Base-by-base conservation (phyloP, 2,888 invertebrate genomes). In the Agrilus biguttatus region DNA sequence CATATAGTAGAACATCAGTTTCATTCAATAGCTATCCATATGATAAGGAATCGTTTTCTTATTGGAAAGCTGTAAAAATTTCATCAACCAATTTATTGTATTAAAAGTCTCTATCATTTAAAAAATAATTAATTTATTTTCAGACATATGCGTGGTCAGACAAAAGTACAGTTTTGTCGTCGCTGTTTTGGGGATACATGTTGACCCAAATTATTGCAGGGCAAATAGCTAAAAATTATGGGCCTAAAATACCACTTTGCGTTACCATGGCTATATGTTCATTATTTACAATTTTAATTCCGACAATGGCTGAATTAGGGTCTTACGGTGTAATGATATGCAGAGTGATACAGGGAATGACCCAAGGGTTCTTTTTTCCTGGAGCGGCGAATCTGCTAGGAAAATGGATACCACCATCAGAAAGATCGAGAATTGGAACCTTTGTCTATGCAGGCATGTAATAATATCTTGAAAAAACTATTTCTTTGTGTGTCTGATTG, bases 101-200 rank as follows among this genome's bases (percentile, higher is more conserved):
- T n/a, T n/a, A n/a, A n/a, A n/a, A n/a, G n/a, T n/a, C n/a, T n/a
- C n/a, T n/a, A n/a, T n/a, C n/a, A n/a, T n/a, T n/a, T n/a, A n/a
- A n/a, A n/a, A n/a, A n/a, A n/a, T n/a, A n/a, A n/a, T n/a, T n/a
- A n/a, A n/a, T n/a, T n/a, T n/a, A 10, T 12, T 48, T 49, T 14
- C 49, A 71, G 69, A 53, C 59, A 54, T 76, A 60, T 56, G 48
- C 69, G 1, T 78, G 78, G 78, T 53, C 58, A 57, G 4, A 67
- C 69, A 5, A 47, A 45, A 52, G 50, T 28, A 52, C 75, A 41
- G 70, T 83, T 34, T 65, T 82, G 13, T 81, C 81, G n/a, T 78
- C 83, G 0, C 84, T 83, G 60, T 83, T 81, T 60, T 81, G 82
- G 80, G 84, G 84, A 1, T 84, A 84, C 57, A 70, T 80, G 2